Evolutionary conservation across 2,888 invertebrate species (phyloP).

Genomic region (Zygogramma bicolorata): DNA sequence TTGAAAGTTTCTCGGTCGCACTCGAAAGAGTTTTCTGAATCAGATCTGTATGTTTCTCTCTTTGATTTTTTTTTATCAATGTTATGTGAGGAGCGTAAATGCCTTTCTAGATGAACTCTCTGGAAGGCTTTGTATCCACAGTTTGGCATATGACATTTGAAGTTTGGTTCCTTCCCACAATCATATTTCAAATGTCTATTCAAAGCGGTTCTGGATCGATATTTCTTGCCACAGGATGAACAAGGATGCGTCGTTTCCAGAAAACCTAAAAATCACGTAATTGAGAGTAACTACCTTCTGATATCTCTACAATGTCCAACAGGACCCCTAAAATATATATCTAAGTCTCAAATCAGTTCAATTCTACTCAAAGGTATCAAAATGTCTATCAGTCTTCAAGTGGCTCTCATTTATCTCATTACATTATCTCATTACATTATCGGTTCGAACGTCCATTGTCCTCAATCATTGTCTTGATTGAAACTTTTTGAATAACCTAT

Average conservation of each 20-base stretch:
- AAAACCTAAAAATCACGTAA: constrained; percentile 1
- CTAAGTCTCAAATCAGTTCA: no score
- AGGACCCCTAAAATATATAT: no score
- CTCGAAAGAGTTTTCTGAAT: background rate
- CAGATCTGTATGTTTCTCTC: no score
- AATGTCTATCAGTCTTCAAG: no score
- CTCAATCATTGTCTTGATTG: no score
- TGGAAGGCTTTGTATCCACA: constrained; percentile 29
- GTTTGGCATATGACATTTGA: constrained; percentile 34
- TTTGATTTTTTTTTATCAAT: background rate
- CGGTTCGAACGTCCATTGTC: no score
- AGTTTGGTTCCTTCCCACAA: constrained; percentile 66
- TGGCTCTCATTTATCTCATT: no score
- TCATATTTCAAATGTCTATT: constrained; percentile 78
- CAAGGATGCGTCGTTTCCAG: constrained; percentile 17
- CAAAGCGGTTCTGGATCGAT: constrained; percentile 78
- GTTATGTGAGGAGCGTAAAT: constrained; percentile 12
- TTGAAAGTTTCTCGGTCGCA: background rate
- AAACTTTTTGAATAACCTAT: no score
- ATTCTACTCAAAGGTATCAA: no score
- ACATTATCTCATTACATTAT: no score
- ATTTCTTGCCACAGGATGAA: constrained; percentile 36
- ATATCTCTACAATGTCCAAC: no score
- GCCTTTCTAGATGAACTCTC: constrained; percentile 22
- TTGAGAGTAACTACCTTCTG: no score